These are phyloP conservation scores for human (Homo sapiens) DNA, from an alignment of 2,113 vertebrate genomes.

Conservation along the genomic window DNA sequence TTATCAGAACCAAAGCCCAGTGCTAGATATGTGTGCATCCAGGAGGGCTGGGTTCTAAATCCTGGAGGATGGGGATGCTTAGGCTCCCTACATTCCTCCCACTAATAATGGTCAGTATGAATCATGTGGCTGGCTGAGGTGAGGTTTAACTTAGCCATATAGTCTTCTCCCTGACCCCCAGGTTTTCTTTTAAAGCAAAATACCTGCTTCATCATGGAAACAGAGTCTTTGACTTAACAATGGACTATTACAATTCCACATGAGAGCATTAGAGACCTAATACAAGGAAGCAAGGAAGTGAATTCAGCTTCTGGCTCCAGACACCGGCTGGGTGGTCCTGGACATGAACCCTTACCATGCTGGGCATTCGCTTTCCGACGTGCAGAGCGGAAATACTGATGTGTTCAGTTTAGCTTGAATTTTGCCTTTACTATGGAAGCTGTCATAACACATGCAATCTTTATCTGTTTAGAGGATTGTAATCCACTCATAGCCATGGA, in stretches of 20 bases:
- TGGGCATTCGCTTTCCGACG: neutral
- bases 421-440: neutral
- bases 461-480: neutral
- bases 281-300: neutral
- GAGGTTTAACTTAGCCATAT: neutral
- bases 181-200: neutral
- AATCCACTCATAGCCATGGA: neutral
- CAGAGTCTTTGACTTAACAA: neutral
- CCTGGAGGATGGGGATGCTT: neutral
- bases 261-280: neutral
- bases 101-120: neutral
- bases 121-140: neutral
- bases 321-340: neutral
- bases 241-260: neutral
- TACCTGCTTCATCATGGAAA: neutral
- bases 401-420: neutral
- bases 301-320: neutral
- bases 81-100: neutral
- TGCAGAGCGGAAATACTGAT: neutral
- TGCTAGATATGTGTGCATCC: neutral
- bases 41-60: neutral
- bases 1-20: neutral
- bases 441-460: neutral
- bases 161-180: neutral
- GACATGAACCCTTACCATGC: fast-evolving